These are phyloP conservation scores for Sciurus vulgaris DNA, from an alignment of 2,797 vertebrate genomes.

Conservation along the genomic window DNA sequence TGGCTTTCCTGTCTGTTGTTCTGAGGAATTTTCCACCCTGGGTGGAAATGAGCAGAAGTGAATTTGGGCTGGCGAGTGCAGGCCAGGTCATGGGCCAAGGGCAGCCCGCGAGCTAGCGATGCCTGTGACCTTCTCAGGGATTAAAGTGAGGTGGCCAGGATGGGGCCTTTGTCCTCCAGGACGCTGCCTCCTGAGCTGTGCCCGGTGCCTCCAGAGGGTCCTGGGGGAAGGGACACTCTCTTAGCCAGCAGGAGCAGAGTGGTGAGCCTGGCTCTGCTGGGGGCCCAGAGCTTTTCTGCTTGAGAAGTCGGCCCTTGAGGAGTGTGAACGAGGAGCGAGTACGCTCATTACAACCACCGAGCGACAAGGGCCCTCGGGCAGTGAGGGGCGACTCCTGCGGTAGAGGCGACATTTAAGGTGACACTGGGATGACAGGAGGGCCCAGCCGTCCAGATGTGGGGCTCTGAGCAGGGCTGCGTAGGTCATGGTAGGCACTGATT, in stretches of 20 bases:
- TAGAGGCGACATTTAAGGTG: background rate
- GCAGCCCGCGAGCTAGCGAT: background rate
- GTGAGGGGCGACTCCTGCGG: background rate
- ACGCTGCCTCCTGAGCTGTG: background rate
- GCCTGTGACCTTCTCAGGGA: background rate
- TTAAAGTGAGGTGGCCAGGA: background rate
- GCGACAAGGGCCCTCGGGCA: too few species aligned
- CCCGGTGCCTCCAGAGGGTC: background rate
- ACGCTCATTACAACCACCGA: background rate
- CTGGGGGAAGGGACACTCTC: background rate
- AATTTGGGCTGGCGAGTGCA: background rate
- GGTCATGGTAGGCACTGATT: background rate
- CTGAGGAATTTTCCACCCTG: conserved; percentile 63
- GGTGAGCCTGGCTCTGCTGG: background rate
- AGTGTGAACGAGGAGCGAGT: background rate
- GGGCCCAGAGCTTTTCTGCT: background rate
- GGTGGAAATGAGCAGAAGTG: conserved; percentile 51
- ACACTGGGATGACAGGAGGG: background rate
- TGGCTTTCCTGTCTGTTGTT: background rate
- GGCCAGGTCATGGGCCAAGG: background rate
- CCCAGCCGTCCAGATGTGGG: background rate
- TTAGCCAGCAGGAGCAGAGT: background rate
- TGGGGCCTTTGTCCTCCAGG: background rate
- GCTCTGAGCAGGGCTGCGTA: fast-evolving
- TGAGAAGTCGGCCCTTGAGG: background rate